These are phyloP conservation scores for Mycteria americana DNA, from an alignment of 2,797 vertebrate genomes.

Conservation along the genomic window DNA sequence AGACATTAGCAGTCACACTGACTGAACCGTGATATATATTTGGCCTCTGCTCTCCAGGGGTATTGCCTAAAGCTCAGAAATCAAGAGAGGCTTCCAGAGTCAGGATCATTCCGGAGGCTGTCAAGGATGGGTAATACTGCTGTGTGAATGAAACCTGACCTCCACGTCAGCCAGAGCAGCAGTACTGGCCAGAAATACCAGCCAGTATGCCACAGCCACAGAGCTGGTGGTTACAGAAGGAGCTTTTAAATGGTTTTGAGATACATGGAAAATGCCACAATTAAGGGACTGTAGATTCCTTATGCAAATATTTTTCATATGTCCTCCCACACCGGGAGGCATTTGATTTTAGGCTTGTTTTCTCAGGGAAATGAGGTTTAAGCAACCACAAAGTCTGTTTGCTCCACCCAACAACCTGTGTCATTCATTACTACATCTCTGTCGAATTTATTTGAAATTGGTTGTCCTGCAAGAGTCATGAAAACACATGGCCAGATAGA, in stretches of 20 bases:
- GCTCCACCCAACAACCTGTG: not conserved
- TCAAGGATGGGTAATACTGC: not conserved
- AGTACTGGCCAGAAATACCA: not conserved
- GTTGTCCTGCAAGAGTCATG: not conserved
- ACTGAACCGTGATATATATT: not conserved
- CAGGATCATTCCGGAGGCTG: not conserved
- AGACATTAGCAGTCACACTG: not conserved
- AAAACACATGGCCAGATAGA: not conserved
- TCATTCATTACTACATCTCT: not conserved
- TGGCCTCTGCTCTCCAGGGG: not conserved
- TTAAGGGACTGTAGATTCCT: not conserved
- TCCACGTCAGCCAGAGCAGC: not conserved
- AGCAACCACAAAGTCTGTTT: not conserved
- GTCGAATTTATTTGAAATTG: not conserved
- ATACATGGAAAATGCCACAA: conserved; percentile 17
- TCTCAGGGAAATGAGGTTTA: not conserved
- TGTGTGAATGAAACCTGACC: not conserved
- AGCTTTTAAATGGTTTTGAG: not conserved
- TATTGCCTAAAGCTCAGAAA: not conserved
- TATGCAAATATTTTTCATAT: conserved; percentile 1
- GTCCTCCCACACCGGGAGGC: not conserved
- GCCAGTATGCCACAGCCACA: not conserved
- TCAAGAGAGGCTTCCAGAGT: not conserved
- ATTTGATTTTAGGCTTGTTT: conserved; percentile 7
- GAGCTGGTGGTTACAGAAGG: not conserved